These are phyloP conservation scores for Xiphophorus couchianus DNA, from an alignment of 2,113 vertebrate genomes.

Conservation along the genomic window DNA sequence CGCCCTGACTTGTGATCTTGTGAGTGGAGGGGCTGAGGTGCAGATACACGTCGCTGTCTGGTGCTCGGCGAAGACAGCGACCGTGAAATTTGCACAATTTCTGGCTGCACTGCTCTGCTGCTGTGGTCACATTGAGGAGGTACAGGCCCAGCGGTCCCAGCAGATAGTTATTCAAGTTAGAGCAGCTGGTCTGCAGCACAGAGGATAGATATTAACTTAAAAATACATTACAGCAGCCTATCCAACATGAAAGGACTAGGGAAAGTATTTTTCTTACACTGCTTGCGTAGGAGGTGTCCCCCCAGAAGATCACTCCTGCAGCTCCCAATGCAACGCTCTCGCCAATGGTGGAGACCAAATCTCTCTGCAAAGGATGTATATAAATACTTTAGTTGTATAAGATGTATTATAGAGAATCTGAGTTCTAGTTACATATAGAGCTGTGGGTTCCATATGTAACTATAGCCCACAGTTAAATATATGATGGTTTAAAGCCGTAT, in stretches of 20 bases:
- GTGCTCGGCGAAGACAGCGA: slow-evolving; percentile 82
- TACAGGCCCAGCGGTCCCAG: slow-evolving; percentile 85
- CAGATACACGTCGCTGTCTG: slow-evolving; percentile 77
- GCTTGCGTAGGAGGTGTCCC: slow-evolving; percentile 78
- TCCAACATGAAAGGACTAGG: slow-evolving; percentile 3
- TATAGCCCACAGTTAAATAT: not conserved
- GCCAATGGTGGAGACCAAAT: slow-evolving; percentile 84
- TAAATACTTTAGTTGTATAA: slow-evolving; percentile 10
- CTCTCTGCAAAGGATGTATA: slow-evolving; percentile 70
- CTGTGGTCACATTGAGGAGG: slow-evolving; percentile 88
- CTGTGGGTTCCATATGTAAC: too few relatives aligned
- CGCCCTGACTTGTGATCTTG: slow-evolving; percentile 63
- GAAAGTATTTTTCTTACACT: slow-evolving; percentile 65
- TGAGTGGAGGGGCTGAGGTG: slow-evolving; percentile 83
- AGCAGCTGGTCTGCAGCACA: slow-evolving; percentile 82
- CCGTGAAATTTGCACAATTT: slow-evolving; percentile 84
- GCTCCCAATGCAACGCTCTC: slow-evolving; percentile 85
- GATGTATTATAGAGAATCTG: not conserved
- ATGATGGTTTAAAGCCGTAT: not conserved
- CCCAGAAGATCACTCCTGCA: slow-evolving; percentile 86
- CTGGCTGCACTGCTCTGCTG: slow-evolving; percentile 84
- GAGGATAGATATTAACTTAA: slow-evolving; percentile 10
- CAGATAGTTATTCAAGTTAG: slow-evolving; percentile 85
- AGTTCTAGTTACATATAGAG: too few relatives aligned
- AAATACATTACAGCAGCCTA: not conserved